These are phyloP conservation scores for Tapirus indicus DNA, from an alignment of 2,797 vertebrate species.

Conservation along the genomic window DNA sequence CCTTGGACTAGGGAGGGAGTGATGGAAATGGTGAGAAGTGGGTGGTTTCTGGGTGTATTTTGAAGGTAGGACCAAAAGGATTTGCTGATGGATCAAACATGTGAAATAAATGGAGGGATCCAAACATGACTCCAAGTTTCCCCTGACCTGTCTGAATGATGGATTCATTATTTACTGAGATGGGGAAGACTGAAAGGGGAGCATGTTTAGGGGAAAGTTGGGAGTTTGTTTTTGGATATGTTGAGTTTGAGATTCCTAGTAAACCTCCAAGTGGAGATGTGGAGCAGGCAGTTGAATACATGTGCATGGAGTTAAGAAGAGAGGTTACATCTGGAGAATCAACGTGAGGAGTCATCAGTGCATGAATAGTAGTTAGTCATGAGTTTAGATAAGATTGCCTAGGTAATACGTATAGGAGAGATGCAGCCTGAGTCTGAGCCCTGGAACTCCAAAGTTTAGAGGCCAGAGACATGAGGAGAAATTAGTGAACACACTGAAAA, in stretches of 20 bases:
- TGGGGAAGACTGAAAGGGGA: neutral
- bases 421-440: neutral
- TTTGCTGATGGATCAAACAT: conserved; percentile 35
- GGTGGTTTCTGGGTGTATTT: conserved; percentile 21
- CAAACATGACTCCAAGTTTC: conserved; percentile 12
- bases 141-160: neutral
- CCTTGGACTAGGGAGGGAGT: neutral
- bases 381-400: neutral
- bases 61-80: conserved; percentile 18
- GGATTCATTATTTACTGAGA: conserved; percentile 22
- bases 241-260: conserved; percentile 43
- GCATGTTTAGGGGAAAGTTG: neutral
- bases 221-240: neutral
- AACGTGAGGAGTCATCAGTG: neutral
- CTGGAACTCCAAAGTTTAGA: neutral
- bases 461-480: conserved; percentile 36
- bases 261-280: neutral
- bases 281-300: neutral
- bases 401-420: neutral
- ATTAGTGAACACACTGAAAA: conserved; percentile 13
- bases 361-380: neutral
- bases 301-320: neutral
- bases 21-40: conserved; percentile 20
- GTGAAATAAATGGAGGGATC: conserved; percentile 35
- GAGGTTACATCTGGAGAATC: neutral